Base-by-base conservation (phyloP, 2,797 vertebrate genomes). In the Enteromius trimaculatus region DNA sequence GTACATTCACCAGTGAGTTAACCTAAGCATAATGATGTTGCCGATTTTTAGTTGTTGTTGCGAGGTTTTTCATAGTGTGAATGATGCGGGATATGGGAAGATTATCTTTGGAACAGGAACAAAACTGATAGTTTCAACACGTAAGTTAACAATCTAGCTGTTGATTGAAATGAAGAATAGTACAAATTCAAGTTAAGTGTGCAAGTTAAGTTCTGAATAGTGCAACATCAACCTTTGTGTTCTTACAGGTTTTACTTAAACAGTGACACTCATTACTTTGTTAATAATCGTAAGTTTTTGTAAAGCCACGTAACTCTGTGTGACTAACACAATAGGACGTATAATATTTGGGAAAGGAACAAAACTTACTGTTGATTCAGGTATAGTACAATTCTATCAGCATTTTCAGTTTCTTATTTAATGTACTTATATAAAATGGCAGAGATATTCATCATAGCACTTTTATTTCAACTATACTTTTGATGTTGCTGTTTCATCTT, bases 301-400 rank as follows among this genome's bases (percentile, higher is more conserved):
- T 68, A 4, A 71, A 64, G 60, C 29, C 6, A 5, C 21, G 23
- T 44, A 84, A 7, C 68, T 42, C 8, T 84, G 82, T 84, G 76
- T 79, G 82, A 72, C 82, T 84, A 78, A 39, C 68, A 72, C 19
- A 1, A 76, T 1, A 37, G 84, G 68, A 39, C 60, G 53, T 42
- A 42, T 86, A 7, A 77, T 75, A 65, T 87, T 87, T 86, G 85
- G 84, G 1, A 70, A 69, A 31, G 86, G 86, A 83, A 86, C 77
- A 19, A 83, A 86, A 64, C 68, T 88, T 70, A 81, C 16, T 11
- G 74, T 86, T 3, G 21, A 76, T 49, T 85, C 84, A 77, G 77
- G 86, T 87, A 82, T 68, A 26, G 13, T 8, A 58, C 3, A 58
- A 34, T 11, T 70, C 37, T 74, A n/a, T 29, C 19, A 8, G 3